Base-by-base conservation (phyloP, 2,888 invertebrate species). In the Sipunculus nudus region DNA sequence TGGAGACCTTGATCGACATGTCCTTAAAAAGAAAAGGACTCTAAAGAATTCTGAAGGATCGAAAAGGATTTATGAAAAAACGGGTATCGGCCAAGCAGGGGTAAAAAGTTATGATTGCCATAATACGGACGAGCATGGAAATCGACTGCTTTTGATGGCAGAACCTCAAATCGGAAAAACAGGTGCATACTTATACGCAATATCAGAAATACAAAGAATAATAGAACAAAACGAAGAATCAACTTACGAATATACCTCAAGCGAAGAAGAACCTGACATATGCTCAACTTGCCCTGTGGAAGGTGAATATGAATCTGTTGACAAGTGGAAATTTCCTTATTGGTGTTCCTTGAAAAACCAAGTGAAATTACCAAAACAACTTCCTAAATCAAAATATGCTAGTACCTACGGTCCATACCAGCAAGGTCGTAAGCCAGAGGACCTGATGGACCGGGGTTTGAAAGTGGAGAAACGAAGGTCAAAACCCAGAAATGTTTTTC, bases 111-210 rank as follows among this genome's bases (percentile, higher is more conserved):
- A 25, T 21, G 59, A 59, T 26, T 31, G 39, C 29, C 19, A 19
- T 2, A 59, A 59, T 32, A 47, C 25, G 5, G 38, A 21, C 13
- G 55, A 38, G 26, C 53, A 47, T 40, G 21, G 39, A 8, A 54
- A 54, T 29, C 53, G 59, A 13, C n/a, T 59, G n/a, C 31, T 59
- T 1, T 35, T 59, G 32, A 38, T 54, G 46, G 59, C 59, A 28
- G 59, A 59, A 26, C 59, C 59, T 26, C 59, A 59, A 38, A 59
- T 59, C 21, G 59, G 59, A 6, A 59, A 59, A 25, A 59, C 59
- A n/a, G 59, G 59, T 45, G 59, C 48, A 2, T 59, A 53, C 21
- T 49, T 59, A 8, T 52, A 55, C 23, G 23, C 40, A 23, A 55
- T 59, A n/a, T 39, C 57, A 23, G n/a, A 25, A 26, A 53, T 53